Conservation (phyloP, 1,140 invertebrate genomes). For the Polypedilum pembai region DNA sequence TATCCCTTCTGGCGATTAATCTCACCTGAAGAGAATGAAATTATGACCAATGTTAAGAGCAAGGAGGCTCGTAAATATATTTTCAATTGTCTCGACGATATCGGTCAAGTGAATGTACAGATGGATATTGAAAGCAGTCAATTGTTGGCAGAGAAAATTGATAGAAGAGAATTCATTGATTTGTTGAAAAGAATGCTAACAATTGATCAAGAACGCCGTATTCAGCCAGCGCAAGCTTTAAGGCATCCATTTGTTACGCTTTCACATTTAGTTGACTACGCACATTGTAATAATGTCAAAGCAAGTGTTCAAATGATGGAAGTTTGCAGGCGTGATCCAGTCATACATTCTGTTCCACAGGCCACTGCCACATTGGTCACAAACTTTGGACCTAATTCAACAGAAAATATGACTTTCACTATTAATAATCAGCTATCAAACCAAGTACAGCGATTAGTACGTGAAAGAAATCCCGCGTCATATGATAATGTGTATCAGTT, state of each 20-base stretch:
- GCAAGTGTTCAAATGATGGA: conserved; percentile 96
- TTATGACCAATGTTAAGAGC: conserved; percentile 95
- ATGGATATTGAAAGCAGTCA: conserved; percentile 94
- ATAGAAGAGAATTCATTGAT: conserved; percentile 93
- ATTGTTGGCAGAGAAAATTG: conserved; percentile 89
- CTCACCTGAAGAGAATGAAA: conserved; percentile 96
- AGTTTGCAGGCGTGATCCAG: conserved; percentile 57
- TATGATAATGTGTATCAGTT: conserved; percentile 77
- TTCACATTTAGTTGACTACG: conserved; percentile 90
- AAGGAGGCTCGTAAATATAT: conserved; percentile 99
- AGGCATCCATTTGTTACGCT: conserved; percentile 92
- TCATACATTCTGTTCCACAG: conserved; percentile 48
- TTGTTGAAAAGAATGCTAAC: conserved; percentile 95
- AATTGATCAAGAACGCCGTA: conserved; percentile 92
- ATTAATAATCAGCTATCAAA: conserved; percentile 75
- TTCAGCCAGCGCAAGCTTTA: conserved; percentile 89
- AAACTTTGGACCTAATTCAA: conserved; percentile 66
- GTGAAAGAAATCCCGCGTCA: conserved; percentile 55
- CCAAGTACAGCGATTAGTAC: conserved; percentile 60
- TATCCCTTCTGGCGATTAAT: conserved; percentile 97
- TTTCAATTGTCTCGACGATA: conserved; percentile 98
- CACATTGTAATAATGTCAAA: conserved; percentile 93
- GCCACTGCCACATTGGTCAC: conserved; percentile 53
- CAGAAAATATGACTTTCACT: conserved; percentile 77
- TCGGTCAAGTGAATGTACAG: conserved; percentile 94